Percentiles rank a stretch among this genome's conserved stretches.
Evolutionary conservation across 2,888 invertebrate genomes (phyloP).

Genomic region (Apeira syringaria): DNA sequence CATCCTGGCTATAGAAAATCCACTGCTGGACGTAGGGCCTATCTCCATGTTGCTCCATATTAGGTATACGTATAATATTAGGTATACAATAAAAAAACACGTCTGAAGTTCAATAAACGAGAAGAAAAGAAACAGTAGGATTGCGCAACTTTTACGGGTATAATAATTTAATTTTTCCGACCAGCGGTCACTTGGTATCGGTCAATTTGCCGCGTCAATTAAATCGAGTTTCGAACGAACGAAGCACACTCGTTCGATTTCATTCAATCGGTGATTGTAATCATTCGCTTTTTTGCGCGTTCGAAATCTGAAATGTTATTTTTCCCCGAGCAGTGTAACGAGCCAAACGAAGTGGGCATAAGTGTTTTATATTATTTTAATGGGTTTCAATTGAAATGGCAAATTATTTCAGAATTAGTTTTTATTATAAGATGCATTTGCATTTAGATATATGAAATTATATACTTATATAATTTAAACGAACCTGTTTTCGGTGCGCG

Average conservation of each 20-base stretch:
- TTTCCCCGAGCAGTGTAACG: conserved; percentile 26
- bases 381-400: conserved; percentile 5
- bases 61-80: too few relatives aligned
- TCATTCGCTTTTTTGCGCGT: conserved; percentile 32
- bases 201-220: conserved; percentile 32
- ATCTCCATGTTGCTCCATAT: too few relatives aligned
- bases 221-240: conserved; percentile 40
- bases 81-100: too few relatives aligned
- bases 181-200: conserved; percentile 32
- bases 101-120: not conserved
- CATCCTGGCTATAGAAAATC: too few relatives aligned
- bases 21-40: too few relatives aligned
- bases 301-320: conserved; percentile 22
- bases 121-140: not conserved
- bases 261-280: conserved; percentile 38
- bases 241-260: conserved; percentile 37
- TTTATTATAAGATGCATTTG: too few relatives aligned
- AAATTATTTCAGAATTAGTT: too few relatives aligned
- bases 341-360: conserved; percentile 25
- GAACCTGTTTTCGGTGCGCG: too few relatives aligned
- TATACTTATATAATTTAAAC: too few relatives aligned
- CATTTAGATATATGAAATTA: too few relatives aligned
- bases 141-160: not conserved
- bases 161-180: conserved; percentile 33
- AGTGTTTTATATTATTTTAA: conserved; percentile 6